phyloP scores from a whole-genome alignment of 2,797 vertebrate genomes.

The Hippopotamyrus pictus region DNA sequence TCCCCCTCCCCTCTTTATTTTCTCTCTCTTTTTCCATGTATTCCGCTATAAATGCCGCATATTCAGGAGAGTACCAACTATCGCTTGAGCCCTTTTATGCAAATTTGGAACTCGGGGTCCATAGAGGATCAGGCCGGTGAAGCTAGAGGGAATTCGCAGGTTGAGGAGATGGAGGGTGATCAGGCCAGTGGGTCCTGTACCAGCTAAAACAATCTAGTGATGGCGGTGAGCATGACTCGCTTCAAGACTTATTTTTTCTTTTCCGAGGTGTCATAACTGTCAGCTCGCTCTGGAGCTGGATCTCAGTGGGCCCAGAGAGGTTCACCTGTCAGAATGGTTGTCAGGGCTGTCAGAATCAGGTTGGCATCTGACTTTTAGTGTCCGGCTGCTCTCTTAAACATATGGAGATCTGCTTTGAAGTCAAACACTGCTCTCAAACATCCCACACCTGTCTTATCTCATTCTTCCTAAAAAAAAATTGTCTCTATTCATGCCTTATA shows the following conservation, averaged over 20 bases:
- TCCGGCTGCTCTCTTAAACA: not conserved
- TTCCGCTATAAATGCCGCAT: not conserved
- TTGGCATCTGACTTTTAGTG: not conserved
- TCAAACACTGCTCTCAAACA: not conserved
- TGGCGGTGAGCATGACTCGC: not conserved
- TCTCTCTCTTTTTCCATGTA: not conserved
- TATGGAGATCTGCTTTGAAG: slow-evolving; percentile 9
- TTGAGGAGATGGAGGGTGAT: not conserved
- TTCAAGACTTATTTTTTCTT: not conserved
- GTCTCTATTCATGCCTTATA: not conserved
- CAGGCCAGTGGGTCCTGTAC: not conserved
- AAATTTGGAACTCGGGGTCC: not conserved
- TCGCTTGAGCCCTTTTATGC: not conserved
- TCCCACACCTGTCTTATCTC: not conserved
- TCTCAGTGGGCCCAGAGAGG: not conserved
- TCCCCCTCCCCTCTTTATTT: not conserved
- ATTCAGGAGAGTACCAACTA: not conserved
- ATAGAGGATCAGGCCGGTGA: not conserved
- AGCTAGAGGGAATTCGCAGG: not conserved
- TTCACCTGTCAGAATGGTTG: slow-evolving; percentile 15
- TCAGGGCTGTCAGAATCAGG: not conserved
- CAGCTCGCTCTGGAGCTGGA: not conserved
- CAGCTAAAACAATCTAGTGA: not conserved
- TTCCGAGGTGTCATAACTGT: not conserved
- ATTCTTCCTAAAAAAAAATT: not conserved